Conservation (phyloP, 2,113 vertebrate genomes). For the Ceuthmochares aereus region DNA sequence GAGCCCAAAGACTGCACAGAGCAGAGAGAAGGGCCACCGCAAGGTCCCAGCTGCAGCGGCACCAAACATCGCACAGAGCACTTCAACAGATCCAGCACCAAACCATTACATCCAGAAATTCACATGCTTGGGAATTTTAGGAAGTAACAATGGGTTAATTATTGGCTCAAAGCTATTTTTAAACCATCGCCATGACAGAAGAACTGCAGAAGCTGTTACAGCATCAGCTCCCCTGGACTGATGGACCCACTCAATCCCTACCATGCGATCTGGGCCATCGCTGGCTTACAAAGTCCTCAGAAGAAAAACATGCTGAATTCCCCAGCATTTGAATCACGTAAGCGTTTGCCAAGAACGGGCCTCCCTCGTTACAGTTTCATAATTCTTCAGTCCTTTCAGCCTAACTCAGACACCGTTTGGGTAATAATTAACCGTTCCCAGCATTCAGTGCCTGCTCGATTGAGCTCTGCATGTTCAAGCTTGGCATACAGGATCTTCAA, state of each 20-base stretch:
- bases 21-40: background rate
- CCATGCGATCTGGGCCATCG: background rate
- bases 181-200: background rate
- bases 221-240: background rate
- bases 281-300: background rate
- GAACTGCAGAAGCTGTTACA: background rate
- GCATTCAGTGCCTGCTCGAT: background rate
- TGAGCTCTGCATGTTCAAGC: background rate
- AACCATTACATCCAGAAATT: background rate
- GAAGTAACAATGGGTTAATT: background rate
- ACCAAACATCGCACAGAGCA: background rate
- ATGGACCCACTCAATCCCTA: background rate
- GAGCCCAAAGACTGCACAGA: background rate
- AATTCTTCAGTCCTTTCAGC: slow-evolving; percentile 10
- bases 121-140: rapidly evolving
- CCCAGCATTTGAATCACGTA: slow-evolving; percentile 43
- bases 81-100: background rate
- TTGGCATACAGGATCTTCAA: background rate
- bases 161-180: background rate
- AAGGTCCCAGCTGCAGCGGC: background rate
- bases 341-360: slow-evolving; percentile 16
- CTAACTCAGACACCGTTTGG: slow-evolving; percentile 40
- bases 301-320: slow-evolving; percentile 57
- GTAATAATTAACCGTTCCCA: slow-evolving; percentile 61
- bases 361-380: slow-evolving; percentile 52